These are phyloP conservation scores for Clarias fuscus DNA, from an alignment of 2,797 vertebrate genomes.

Conservation along the genomic window DNA sequence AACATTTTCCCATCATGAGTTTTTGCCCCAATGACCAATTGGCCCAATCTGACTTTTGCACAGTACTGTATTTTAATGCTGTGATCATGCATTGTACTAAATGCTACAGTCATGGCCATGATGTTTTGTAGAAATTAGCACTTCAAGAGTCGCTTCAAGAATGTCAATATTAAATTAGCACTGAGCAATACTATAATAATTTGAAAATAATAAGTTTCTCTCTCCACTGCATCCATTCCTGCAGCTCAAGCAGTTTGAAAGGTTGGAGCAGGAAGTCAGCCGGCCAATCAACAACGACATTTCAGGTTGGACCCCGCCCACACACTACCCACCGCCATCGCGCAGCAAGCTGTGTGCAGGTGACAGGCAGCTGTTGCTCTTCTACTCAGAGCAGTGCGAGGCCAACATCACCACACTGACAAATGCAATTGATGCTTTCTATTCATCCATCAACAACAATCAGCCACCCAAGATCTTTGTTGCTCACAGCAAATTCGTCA, in stretches of 20 bases:
- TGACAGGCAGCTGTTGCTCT: conserved; percentile 92
- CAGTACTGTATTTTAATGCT: background rate
- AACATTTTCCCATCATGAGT: background rate
- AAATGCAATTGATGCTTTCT: conserved; percentile 92
- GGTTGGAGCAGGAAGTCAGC: conserved; percentile 92
- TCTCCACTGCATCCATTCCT: conserved; percentile 2
- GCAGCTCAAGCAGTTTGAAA: conserved; percentile 95
- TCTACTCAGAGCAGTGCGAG: conserved; percentile 97
- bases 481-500: conserved; percentile 96
- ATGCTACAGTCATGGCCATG: background rate
- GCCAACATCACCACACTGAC: conserved; percentile 90
- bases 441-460: conserved; percentile 86
- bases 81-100: background rate
- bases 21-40: background rate
- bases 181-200: background rate
- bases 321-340: conserved; percentile 68
- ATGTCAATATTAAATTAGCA: background rate
- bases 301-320: conserved; percentile 85
- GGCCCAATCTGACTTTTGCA: background rate
- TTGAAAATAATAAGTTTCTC: background rate
- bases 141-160: background rate
- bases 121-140: background rate
- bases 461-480: conserved; percentile 96
- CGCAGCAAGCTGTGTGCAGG: conserved; percentile 79
- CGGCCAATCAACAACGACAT: conserved; percentile 92